Conservation (phyloP, 30 jellyfish, hydroid and myxozoan genomes). For the Catostylus mosaicus region DNA sequence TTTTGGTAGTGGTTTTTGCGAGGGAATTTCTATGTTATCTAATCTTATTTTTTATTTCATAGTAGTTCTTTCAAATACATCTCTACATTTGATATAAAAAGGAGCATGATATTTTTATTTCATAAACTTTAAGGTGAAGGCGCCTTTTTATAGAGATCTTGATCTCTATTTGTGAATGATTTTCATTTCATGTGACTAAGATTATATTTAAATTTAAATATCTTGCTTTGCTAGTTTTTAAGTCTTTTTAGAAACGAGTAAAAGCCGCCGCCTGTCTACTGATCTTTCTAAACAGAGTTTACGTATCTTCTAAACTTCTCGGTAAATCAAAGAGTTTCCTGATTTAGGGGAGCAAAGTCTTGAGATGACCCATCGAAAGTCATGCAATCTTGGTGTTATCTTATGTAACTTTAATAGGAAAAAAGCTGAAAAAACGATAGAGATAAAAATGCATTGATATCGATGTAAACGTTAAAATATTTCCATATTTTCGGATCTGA, state of each 20-base stretch:
- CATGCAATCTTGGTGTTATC: no score
- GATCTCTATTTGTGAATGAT: neutral
- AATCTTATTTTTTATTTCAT: no score
- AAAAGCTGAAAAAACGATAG: no score
- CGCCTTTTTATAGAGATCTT: neutral
- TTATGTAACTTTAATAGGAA: no score
- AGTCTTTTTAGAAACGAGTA: neutral
- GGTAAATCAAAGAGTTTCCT: conserved; percentile 5
- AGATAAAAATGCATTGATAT: no score
- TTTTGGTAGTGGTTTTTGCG: no score
- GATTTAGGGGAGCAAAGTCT: neutral
- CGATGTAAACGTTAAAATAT: no score
- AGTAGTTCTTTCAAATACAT: no score
- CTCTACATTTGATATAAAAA: no score
- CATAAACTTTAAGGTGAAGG: neutral
- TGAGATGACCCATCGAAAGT: neutral
- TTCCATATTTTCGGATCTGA: no score
- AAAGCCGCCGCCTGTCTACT: neutral
- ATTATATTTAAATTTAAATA: neutral
- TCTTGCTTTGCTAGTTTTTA: neutral
- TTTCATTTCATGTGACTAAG: neutral
- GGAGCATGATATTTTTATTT: neutral
- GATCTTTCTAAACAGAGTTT: neutral
- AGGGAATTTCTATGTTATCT: no score
- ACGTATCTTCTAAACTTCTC: neutral